These are phyloP conservation scores for Protobothrops mucrosquamatus DNA, from an alignment of 2,113 vertebrate species.

Conservation along the genomic window DNA sequence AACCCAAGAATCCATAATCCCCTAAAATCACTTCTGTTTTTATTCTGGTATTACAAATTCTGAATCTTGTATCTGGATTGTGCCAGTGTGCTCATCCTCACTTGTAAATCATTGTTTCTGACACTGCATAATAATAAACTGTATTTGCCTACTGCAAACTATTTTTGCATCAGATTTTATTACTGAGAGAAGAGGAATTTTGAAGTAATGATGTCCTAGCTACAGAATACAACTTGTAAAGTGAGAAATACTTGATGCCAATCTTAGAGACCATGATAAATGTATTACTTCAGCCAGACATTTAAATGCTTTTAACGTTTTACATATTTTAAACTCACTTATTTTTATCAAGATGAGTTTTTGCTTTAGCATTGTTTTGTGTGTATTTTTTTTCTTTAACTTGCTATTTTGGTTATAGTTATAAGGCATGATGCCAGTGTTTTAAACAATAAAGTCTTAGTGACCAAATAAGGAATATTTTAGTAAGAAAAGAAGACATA, in stretches of 20 bases:
- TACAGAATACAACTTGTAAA: background rate
- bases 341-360: background rate
- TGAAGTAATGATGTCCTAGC: background rate
- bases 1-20: background rate
- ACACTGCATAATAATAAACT: background rate
- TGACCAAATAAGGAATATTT: background rate
- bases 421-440: background rate
- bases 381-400: background rate
- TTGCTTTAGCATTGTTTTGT: background rate
- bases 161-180: background rate
- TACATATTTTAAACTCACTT: background rate
- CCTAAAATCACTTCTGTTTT: background rate
- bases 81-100: background rate
- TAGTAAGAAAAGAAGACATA: background rate
- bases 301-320: background rate
- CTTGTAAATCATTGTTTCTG: background rate
- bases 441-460: background rate
- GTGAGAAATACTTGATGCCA: background rate
- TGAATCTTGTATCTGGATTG: background rate
- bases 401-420: background rate
- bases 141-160: background rate
- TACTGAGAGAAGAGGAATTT: background rate
- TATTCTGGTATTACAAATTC: background rate
- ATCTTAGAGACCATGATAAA: background rate
- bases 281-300: background rate